Percentiles rank a stretch among this genome's conserved stretches.
These are phyloP conservation scores for Hoplodrina blanda DNA, from an alignment of 2,888 invertebrate genomes.

Conservation along the genomic window DNA sequence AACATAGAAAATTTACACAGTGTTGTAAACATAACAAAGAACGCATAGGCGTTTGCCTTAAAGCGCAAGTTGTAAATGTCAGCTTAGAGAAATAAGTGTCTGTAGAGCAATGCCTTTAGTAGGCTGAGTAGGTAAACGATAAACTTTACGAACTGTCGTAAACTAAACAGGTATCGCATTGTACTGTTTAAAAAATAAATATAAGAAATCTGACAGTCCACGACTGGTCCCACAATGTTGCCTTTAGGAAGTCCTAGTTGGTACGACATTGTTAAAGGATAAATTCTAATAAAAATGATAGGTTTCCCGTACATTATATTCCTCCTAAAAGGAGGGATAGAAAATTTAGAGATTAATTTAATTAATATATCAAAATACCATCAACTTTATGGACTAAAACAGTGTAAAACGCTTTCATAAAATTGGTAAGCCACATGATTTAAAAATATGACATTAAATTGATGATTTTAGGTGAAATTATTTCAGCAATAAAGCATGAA, in stretches of 20 bases:
- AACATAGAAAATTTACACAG: slow-evolving; percentile 44
- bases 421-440: background rate
- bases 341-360: background rate
- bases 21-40: slow-evolving; percentile 55
- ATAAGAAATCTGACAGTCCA: slow-evolving; percentile 19
- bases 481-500: background rate
- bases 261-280: background rate
- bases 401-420: slow-evolving; percentile 1
- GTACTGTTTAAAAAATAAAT: slow-evolving; percentile 33
- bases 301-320: background rate
- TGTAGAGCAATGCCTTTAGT: slow-evolving; percentile 13
- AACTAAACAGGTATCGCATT: slow-evolving; percentile 12
- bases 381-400: background rate
- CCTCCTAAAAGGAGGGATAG: background rate
- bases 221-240: slow-evolving; percentile 25
- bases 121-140: slow-evolving; percentile 25
- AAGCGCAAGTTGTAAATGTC: slow-evolving; percentile 50
- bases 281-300: background rate
- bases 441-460: no score
- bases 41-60: slow-evolving; percentile 38
- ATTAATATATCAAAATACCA: background rate
- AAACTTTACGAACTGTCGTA: slow-evolving; percentile 26
- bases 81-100: slow-evolving; percentile 39
- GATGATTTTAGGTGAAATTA: background rate
- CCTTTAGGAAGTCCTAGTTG: slow-evolving; percentile 9